Percentiles rank a stretch among this genome's conserved stretches.
Evolutionary conservation across 2,888 invertebrate species (phyloP).

Genomic region (Sisyra terminalis): DNA sequence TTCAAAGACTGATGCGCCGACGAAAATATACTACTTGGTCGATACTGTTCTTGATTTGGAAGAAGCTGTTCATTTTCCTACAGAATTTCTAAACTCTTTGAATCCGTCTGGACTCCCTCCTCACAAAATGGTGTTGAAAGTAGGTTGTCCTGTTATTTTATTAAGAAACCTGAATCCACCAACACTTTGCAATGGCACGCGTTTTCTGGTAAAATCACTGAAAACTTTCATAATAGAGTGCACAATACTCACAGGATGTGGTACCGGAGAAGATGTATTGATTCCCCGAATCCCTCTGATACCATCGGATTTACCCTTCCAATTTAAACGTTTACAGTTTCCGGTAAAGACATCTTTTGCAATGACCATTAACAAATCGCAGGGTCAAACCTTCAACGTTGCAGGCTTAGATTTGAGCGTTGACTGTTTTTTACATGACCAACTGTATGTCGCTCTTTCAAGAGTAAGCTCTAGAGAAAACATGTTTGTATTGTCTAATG

Average conservation of each 20-base stretch:
- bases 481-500: conserved; percentile 10
- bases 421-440: background rate
- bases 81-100: conserved; percentile 13
- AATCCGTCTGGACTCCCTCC: conserved; percentile 11
- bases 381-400: conserved; percentile 10
- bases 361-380: conserved; percentile 6
- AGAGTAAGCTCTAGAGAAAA: conserved; percentile 5
- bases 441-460: background rate
- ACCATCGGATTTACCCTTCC: conserved; percentile 12
- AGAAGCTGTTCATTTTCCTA: conserved; percentile 12
- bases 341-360: conserved; percentile 7
- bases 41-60: conserved; percentile 11
- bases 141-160: conserved; percentile 11
- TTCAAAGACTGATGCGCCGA: conserved; percentile 1
- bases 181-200: conserved; percentile 14
- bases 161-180: conserved; percentile 12
- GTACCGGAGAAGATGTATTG: conserved; percentile 10
- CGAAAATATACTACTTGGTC: conserved; percentile 12
- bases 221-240: conserved; percentile 10
- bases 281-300: conserved; percentile 13
- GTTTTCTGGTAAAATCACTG: conserved; percentile 11
- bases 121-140: conserved; percentile 11
- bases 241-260: conserved; percentile 11
- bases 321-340: conserved; percentile 13
- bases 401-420: conserved; percentile 12